A percentile compares a stretch with the other conserved stretches of the same genome.
phyloP scores from a whole-genome alignment of 2,797 vertebrate genomes.

The Onychomys torridus region DNA sequence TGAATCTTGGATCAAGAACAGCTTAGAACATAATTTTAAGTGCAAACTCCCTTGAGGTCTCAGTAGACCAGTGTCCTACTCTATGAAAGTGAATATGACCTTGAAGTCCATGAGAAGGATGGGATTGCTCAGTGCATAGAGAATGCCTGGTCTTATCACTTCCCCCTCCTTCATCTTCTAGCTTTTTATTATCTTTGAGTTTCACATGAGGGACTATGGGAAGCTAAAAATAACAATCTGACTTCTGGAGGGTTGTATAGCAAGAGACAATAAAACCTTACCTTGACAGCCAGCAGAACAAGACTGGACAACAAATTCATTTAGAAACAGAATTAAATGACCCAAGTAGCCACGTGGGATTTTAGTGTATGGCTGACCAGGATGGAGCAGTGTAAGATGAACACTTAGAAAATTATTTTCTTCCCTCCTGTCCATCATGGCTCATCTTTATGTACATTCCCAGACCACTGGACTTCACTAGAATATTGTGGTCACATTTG shows the following conservation, averaged over 20 bases:
- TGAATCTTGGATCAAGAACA: slow-evolving; percentile 84
- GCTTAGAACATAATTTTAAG: slow-evolving; percentile 87
- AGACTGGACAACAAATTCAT: slow-evolving; percentile 52
- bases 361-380: slow-evolving; percentile 27
- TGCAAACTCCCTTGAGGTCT: slow-evolving; percentile 87
- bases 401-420: neutral
- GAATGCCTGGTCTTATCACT: slow-evolving; percentile 54
- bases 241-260: slow-evolving; percentile 39
- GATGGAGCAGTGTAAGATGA: neutral
- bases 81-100: slow-evolving; percentile 78
- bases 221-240: slow-evolving; percentile 57
- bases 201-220: slow-evolving; percentile 39
- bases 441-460: neutral
- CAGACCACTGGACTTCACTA: fast-evolving
- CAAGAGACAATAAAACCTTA: slow-evolving; percentile 70
- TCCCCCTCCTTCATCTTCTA: slow-evolving; percentile 40
- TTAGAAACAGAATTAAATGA: slow-evolving; percentile 65
- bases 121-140: slow-evolving; percentile 44
- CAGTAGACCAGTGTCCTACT: slow-evolving; percentile 71
- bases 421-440: neutral
- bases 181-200: slow-evolving; percentile 75
- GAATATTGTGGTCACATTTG: neutral
- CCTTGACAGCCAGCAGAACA: slow-evolving; percentile 58
- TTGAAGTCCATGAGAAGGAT: slow-evolving; percentile 84
- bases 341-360: neutral